Evolutionary conservation across 2,113 vertebrate genomes (phyloP).

Genomic region (Prionailurus bengalensis): DNA sequence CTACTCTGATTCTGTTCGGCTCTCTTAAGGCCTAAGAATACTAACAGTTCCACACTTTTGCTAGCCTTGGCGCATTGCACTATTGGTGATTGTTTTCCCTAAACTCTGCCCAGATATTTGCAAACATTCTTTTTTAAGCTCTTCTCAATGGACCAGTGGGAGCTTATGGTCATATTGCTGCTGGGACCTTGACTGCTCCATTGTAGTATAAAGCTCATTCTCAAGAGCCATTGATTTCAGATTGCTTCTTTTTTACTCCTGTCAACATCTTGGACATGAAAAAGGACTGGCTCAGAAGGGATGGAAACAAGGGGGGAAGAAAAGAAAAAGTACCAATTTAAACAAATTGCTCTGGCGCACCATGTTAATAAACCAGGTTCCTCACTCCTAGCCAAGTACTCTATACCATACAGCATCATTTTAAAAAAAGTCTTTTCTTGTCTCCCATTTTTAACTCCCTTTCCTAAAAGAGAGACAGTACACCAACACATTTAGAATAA

Average conservation of each 20-base stretch:
- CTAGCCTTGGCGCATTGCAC: background rate
- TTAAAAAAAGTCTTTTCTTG: background rate
- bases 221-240: background rate
- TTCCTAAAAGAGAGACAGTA: background rate
- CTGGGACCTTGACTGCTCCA: background rate
- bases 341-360: background rate
- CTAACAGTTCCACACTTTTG: background rate
- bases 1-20: background rate
- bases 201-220: background rate
- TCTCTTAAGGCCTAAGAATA: background rate
- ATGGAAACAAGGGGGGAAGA: background rate
- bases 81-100: background rate
- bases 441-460: background rate
- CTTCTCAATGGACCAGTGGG: background rate
- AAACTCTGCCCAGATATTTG: background rate
- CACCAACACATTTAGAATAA: background rate
- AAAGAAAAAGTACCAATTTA: background rate
- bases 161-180: background rate
- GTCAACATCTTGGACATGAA: background rate
- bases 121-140: background rate
- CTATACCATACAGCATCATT: background rate
- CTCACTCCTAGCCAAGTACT: background rate
- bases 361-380: background rate
- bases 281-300: background rate
- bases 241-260: background rate